phyloP scores from a whole-genome alignment of 2,888 invertebrate species.

The Dynastes grantii region DNA sequence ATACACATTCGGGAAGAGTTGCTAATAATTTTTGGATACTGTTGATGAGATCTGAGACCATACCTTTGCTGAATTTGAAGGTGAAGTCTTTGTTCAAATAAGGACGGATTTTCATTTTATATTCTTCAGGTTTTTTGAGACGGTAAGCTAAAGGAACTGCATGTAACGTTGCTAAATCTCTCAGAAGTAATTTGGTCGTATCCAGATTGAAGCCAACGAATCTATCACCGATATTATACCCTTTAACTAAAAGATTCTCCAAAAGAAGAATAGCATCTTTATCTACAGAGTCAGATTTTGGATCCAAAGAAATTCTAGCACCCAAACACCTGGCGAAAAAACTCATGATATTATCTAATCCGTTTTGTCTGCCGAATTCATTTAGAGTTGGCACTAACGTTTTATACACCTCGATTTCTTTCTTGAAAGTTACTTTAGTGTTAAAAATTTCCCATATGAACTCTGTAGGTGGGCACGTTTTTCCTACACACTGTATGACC shows the following conservation, averaged over 20 bases:
- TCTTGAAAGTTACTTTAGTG: constrained; percentile 70
- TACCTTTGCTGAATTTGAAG: constrained; percentile 46
- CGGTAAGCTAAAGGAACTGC: constrained; percentile 73
- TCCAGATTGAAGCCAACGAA: constrained; percentile 70
- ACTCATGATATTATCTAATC: constrained; percentile 2
- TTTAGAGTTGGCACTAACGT: constrained; percentile 69
- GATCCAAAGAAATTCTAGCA: constrained; percentile 65
- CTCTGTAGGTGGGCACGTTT: constrained; percentile 72
- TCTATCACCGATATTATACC: constrained; percentile 70
- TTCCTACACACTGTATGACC: constrained; percentile 69
- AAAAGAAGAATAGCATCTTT: constrained; percentile 72
- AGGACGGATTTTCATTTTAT: constrained; percentile 65
- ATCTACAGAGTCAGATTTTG: constrained; percentile 66
- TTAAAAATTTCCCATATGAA: constrained; percentile 71
- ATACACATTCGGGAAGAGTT: background rate
- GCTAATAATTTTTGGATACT: constrained; percentile 43
- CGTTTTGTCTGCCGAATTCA: constrained; percentile 68
- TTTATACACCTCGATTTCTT: constrained; percentile 72
- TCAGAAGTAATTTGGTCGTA: constrained; percentile 69
- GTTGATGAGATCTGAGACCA: constrained; percentile 46
- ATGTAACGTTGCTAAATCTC: constrained; percentile 72
- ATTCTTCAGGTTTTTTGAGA: constrained; percentile 67
- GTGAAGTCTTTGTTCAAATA: constrained; percentile 58
- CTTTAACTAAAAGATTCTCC: constrained; percentile 71
- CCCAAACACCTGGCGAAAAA: constrained; percentile 71